These are phyloP conservation scores for Enhydra lutris DNA, from an alignment of 2,113 vertebrate species.

Conservation along the genomic window DNA sequence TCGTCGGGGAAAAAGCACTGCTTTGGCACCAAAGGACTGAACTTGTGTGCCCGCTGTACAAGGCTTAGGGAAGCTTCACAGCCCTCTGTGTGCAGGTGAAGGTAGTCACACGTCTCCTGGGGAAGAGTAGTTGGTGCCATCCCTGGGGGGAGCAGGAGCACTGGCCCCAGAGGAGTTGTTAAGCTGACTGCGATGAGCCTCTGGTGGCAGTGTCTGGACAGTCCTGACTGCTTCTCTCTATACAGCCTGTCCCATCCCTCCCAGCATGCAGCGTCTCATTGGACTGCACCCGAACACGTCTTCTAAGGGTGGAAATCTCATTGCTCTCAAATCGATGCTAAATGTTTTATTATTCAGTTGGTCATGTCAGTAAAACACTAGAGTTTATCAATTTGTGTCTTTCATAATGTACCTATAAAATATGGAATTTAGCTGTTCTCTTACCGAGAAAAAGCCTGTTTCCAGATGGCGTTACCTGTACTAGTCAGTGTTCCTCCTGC, in stretches of 20 bases:
- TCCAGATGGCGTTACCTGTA: background rate
- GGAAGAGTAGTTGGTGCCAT: background rate
- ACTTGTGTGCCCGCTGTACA: background rate
- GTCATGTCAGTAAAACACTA: background rate
- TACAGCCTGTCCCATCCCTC: accelerated
- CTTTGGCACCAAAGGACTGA: background rate
- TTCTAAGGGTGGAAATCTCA: background rate
- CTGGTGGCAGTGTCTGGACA: background rate
- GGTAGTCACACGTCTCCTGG: background rate
- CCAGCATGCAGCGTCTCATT: accelerated
- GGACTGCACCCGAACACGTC: background rate
- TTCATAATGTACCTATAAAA: background rate
- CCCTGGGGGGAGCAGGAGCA: background rate
- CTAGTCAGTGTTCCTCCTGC: background rate
- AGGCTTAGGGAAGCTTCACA: background rate
- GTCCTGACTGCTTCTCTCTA: background rate
- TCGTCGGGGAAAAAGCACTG: background rate
- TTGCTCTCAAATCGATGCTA: background rate
- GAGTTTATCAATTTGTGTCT: background rate
- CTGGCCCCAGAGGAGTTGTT: background rate
- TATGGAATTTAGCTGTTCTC: background rate
- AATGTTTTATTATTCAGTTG: background rate
- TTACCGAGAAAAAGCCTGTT: background rate
- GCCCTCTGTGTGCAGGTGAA: background rate
- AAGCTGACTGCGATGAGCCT: background rate